Evolutionary conservation across 2,888 invertebrate genomes (phyloP), one percentile per base, ranked within the genome.

Genomic region (Mythimna ferrago): DNA sequence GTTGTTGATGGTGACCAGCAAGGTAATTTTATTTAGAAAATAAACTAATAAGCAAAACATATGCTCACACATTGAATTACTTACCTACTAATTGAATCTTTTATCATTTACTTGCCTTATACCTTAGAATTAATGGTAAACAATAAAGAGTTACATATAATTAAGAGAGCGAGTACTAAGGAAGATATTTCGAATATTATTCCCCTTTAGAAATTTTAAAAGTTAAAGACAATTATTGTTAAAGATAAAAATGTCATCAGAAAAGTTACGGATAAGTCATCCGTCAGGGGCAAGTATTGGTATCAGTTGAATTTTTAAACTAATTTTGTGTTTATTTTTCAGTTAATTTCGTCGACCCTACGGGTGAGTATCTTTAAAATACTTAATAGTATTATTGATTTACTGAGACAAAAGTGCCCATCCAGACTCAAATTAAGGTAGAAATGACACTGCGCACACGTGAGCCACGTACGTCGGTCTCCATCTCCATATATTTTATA

Each of bases 291-390:
- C 7, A 38, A 38, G 38, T 19, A 16, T 19, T 2, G 14, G 44
- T 44, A 44, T 54, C 1, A 1, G 4, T 35, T 38, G 2, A 5
- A 26, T 71, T n/a, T 71, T 71, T 11, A 35, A 57, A 63, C 19
- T 56, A 35, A 35, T 48, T 2, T 19, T 32, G 2, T 64, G 6
- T 51, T 32, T 60, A 74, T 66, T 87, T 89, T 89, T 63, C 87
- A 90, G 89, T 89, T 11, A 66, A 87, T 70, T 21, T 91, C 44
- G 87, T 83, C 2, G 87, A 90, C 32, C 58, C 57, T 14, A 11
- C 1, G 19, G 38, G 77, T 77, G 48, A 77, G 77, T 78, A 54
- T 11, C 19, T 21, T 6, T 7, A 48, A 68, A 48, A 21, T 38
- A 2, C 1, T 21, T n/a, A 7, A 48, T 2, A 3, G 4, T 6